Percentiles rank a stretch among this genome's conserved stretches.
Evolutionary conservation across 2,797 vertebrate species (phyloP).

Genomic region (Falco biarmicus): DNA sequence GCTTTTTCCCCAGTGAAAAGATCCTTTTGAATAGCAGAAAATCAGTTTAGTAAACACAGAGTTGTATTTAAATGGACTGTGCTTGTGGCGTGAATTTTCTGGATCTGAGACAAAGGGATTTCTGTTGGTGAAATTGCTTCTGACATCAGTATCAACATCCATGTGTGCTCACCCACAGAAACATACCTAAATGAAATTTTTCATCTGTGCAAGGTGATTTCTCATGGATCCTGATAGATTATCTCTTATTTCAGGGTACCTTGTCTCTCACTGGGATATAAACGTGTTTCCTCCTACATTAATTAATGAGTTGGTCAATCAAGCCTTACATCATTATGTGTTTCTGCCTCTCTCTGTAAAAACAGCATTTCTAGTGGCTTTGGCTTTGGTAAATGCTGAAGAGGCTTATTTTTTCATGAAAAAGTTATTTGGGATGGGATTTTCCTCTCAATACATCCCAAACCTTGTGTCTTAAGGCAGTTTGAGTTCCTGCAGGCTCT

Average conservation of each 20-base stretch:
- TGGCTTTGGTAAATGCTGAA: not conserved
- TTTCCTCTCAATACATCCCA: not conserved
- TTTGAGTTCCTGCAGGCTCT: not conserved
- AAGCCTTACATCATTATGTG: not conserved
- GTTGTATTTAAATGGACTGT: not conserved
- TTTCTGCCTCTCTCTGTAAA: not conserved
- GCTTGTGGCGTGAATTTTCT: not conserved
- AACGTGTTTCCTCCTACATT: not conserved
- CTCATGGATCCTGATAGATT: not conserved
- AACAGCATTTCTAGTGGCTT: not conserved
- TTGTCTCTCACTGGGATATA: not conserved
- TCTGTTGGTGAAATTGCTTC: not conserved
- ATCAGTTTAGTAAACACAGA: not conserved
- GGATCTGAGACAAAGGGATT: not conserved
- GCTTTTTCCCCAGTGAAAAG: not conserved
- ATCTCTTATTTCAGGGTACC: not conserved
- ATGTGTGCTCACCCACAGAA: not conserved
- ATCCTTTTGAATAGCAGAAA: not conserved
- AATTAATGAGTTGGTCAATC: not conserved
- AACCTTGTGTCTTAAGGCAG: not conserved
- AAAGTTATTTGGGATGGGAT: not conserved
- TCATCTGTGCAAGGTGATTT: not conserved
- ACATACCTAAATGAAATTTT: not conserved
- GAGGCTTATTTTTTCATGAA: not conserved
- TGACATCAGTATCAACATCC: not conserved